Conservation (phyloP, 2,797 vertebrate genomes). For the Sebastes taczanowskii region DNA sequence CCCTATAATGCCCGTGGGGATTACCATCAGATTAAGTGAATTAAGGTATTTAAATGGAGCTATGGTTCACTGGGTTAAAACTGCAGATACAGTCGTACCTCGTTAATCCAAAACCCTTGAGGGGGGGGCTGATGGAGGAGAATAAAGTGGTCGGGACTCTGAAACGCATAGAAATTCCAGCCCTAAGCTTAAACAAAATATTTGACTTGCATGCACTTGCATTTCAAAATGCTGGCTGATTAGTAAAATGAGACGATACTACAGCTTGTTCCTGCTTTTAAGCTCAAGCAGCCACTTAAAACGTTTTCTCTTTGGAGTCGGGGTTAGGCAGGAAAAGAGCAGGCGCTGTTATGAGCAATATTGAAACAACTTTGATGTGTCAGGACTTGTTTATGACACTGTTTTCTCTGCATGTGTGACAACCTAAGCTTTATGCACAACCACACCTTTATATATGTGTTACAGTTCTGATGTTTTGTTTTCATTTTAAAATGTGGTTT, state of each 20-base stretch:
- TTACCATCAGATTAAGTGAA: slow-evolving; percentile 81
- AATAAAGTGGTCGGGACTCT: slow-evolving; percentile 32
- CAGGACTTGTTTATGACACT: background rate
- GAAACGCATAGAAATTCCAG: slow-evolving; percentile 60
- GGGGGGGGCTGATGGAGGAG: slow-evolving; percentile 22
- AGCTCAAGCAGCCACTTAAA: slow-evolving; percentile 7
- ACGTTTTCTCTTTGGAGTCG: background rate
- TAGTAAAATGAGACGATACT: slow-evolving; percentile 62
- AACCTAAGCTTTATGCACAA: background rate
- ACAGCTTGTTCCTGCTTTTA: slow-evolving; percentile 6
- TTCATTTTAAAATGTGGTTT: background rate
- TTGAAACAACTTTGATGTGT: slow-evolving; percentile 12
- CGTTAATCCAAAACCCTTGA: slow-evolving; percentile 60
- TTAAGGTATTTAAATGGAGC: slow-evolving; percentile 79
- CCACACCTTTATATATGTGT: background rate
- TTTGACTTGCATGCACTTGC: slow-evolving; percentile 70
- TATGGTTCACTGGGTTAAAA: slow-evolving; percentile 75
- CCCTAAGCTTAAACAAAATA: slow-evolving; percentile 54
- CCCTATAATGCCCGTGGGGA: slow-evolving; percentile 73
- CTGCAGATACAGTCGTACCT: slow-evolving; percentile 61
- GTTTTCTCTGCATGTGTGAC: background rate
- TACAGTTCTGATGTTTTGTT: background rate
- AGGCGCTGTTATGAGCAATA: background rate
- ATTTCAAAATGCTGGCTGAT: slow-evolving; percentile 52
- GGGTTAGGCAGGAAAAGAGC: background rate